A percentile compares a stretch with the other conserved stretches of the same genome.
phyloP scores from a whole-genome alignment of 1,140 invertebrate species.

The Trichonephila inaurata region DNA sequence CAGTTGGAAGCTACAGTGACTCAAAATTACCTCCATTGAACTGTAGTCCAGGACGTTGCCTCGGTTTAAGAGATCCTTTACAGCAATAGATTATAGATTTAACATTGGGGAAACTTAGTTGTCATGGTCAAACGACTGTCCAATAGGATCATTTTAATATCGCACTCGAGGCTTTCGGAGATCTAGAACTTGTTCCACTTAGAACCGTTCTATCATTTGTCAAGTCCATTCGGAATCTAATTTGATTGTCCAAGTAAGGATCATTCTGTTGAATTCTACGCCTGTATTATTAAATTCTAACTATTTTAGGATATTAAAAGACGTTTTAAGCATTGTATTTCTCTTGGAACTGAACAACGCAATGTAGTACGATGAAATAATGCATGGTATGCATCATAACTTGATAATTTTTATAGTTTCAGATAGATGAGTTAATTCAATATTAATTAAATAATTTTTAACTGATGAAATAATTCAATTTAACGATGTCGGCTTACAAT shows the following conservation, averaged over 20 bases:
- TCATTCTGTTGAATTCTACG: not conserved
- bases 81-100: not conserved
- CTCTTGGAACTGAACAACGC: too few relatives aligned
- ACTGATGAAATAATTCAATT: too few relatives aligned
- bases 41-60: not conserved
- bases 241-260: slow-evolving; percentile 18
- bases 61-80: not conserved
- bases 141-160: slow-evolving; percentile 27
- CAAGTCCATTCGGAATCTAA: not conserved
- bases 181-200: not conserved
- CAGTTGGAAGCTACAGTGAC: not conserved
- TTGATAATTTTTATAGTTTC: too few relatives aligned
- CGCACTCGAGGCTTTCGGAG: not conserved
- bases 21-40: not conserved
- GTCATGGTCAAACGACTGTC: slow-evolving; percentile 1
- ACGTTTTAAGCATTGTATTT: too few relatives aligned
- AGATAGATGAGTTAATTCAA: too few relatives aligned
- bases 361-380: too few relatives aligned
- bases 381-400: too few relatives aligned
- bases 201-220: not conserved
- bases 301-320: too few relatives aligned
- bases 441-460: too few relatives aligned
- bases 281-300: not conserved
- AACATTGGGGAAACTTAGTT: not conserved
- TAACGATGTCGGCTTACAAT: too few relatives aligned